Percentiles rank a stretch among this genome's conserved stretches.
These are phyloP conservation scores for Novumbra hubbsi DNA, from an alignment of 2,797 vertebrate genomes.

Conservation along the genomic window DNA sequence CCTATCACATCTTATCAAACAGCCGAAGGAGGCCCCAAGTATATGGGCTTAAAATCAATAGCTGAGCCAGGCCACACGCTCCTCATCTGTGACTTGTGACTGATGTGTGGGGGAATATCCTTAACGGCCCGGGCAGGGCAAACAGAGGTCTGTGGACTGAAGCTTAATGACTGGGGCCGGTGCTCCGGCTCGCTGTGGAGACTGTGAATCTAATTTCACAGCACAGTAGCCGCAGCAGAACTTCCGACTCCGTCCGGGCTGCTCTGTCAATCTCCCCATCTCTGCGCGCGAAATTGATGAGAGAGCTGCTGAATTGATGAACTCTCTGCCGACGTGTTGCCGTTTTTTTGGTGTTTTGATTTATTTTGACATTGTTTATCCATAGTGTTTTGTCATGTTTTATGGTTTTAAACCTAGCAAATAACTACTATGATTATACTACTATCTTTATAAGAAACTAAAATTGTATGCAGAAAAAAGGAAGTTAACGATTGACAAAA, in stretches of 20 bases:
- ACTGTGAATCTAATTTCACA: constrained; percentile 82
- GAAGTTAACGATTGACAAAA: background rate
- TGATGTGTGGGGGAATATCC: constrained; percentile 58
- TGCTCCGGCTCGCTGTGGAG: constrained; percentile 53
- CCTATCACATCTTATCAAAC: constrained; percentile 76
- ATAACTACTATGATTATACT: background rate
- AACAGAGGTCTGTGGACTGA: constrained; percentile 62
- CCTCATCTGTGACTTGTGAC: constrained; percentile 73
- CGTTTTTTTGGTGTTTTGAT: background rate
- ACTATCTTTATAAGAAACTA: background rate
- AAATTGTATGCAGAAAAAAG: background rate
- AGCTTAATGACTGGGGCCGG: constrained; percentile 61
- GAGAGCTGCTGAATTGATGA: constrained; percentile 74
- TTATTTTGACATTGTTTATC: constrained; percentile 8
- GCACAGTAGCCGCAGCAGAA: constrained; percentile 76
- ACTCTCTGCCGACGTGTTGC: constrained; percentile 63
- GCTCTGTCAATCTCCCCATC: constrained; percentile 72
- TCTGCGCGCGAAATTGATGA: constrained; percentile 71
- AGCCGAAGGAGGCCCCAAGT: constrained; percentile 68
- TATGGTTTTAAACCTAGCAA: background rate
- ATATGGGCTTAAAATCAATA: constrained; percentile 76
- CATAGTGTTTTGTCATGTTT: background rate
- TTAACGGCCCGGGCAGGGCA: constrained; percentile 48
- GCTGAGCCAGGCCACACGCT: constrained; percentile 63
- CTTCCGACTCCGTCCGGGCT: constrained; percentile 76